A percentile compares a stretch with the other conserved stretches of the same genome.
phyloP scores from a whole-genome alignment of 2,797 vertebrate genomes.

The Uromys caudimaculatus region DNA sequence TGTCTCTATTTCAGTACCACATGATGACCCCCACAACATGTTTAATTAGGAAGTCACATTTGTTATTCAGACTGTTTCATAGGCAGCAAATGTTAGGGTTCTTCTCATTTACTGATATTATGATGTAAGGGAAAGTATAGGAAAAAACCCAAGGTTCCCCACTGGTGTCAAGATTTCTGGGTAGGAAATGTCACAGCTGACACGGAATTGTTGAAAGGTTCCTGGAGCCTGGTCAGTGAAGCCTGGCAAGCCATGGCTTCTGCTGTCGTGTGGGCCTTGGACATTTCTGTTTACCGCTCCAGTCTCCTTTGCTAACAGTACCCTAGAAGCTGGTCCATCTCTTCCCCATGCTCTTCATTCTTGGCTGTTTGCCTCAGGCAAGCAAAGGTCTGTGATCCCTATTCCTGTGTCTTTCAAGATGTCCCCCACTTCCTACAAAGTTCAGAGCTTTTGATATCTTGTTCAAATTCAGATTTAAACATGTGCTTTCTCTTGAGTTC shows the following conservation, averaged over 20 bases:
- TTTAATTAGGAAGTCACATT: slow-evolving; percentile 1
- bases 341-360: background rate
- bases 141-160: background rate
- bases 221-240: background rate
- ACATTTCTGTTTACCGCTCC: background rate
- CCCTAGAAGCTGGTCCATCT: background rate
- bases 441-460: background rate
- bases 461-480: background rate
- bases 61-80: background rate
- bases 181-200: background rate
- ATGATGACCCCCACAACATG: background rate
- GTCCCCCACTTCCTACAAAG: background rate
- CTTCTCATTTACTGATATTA: background rate
- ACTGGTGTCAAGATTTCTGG: background rate
- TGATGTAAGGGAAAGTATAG: background rate
- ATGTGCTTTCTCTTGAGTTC: background rate
- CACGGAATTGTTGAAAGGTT: background rate
- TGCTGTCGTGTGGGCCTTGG: background rate
- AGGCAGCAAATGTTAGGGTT: background rate
- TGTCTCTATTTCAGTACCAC: background rate
- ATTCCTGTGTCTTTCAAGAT: background rate
- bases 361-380: background rate
- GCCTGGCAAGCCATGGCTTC: background rate
- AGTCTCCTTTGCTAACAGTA: background rate
- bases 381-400: background rate